Evolutionary conservation across 92 coral and sea anemone species (phyloP).

Genomic region (Virgularia gustaviana): DNA sequence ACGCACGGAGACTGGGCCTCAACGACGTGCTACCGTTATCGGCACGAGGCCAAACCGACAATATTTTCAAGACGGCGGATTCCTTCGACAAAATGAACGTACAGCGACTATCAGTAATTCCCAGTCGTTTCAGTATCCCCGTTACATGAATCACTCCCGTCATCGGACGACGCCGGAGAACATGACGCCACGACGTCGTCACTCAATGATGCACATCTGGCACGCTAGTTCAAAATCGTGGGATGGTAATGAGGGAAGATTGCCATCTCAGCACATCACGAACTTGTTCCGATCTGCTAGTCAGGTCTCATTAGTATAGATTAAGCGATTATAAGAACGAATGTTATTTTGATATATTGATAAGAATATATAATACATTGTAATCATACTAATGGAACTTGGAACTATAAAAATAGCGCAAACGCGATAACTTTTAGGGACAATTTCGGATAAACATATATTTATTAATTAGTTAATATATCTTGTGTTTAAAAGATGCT

Average conservation of each 20-base stretch:
- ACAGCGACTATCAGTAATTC: background rate
- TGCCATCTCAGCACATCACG: background rate
- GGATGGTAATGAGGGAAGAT: conserved; percentile 13
- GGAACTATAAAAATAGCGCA: no score
- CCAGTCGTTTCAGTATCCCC: background rate
- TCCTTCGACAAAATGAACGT: background rate
- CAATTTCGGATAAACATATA: no score
- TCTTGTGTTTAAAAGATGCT: no score
- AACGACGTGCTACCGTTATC: background rate
- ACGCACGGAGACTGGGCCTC: background rate
- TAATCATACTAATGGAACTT: no score
- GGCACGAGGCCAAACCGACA: background rate
- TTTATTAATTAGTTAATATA: no score
- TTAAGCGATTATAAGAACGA: background rate
- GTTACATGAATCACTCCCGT: conserved; percentile 2
- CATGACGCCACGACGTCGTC: background rate
- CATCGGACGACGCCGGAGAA: conserved; percentile 21
- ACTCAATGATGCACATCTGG: background rate
- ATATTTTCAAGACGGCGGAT: background rate
- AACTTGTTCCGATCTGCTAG: conserved; percentile 11
- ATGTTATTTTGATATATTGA: no score
- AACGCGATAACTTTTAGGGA: no score
- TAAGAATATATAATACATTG: no score
- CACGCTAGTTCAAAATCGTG: conserved; percentile 32
- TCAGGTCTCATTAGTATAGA: conserved; percentile 23